Evolutionary conservation across 2,797 vertebrate species (phyloP).

Genomic region (Tapirus indicus): DNA sequence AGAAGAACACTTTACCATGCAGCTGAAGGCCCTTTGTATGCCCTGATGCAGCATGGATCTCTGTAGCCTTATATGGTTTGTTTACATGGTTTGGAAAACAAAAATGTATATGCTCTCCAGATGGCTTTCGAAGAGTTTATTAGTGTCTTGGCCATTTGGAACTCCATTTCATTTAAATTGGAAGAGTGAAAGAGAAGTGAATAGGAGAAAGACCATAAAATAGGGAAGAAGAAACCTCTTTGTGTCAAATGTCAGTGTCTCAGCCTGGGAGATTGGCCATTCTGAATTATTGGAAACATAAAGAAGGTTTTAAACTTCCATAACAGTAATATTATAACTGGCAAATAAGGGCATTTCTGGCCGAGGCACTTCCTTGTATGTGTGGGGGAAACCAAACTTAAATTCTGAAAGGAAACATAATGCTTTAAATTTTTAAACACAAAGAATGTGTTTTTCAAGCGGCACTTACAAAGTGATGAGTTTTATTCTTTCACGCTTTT

Average conservation of each 20-base stretch:
- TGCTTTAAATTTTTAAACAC: not conserved
- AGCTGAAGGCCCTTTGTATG: not conserved
- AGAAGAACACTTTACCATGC: not conserved
- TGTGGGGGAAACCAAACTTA: not conserved
- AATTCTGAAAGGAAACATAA: not conserved
- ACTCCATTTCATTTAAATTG: not conserved
- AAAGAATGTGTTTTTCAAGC: not conserved
- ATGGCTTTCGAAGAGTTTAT: not conserved
- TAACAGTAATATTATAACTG: not conserved
- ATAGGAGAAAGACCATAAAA: not conserved
- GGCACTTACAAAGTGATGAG: not conserved
- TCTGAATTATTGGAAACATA: not conserved
- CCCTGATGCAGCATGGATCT: not conserved
- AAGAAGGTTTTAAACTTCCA: not conserved
- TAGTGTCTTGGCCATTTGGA: not conserved
- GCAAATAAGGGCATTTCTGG: not conserved
- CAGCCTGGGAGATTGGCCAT: rapidly evolving
- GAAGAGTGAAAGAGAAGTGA: not conserved
- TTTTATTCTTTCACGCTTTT: not conserved
- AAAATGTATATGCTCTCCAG: not conserved
- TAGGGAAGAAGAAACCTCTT: not conserved
- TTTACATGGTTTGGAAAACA: conserved; percentile 43
- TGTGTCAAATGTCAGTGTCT: not conserved
- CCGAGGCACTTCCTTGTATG: not conserved
- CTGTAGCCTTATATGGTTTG: not conserved